These are phyloP conservation scores for Phthorimaea operculella DNA, from an alignment of 1,140 invertebrate genomes.

Conservation along the genomic window DNA sequence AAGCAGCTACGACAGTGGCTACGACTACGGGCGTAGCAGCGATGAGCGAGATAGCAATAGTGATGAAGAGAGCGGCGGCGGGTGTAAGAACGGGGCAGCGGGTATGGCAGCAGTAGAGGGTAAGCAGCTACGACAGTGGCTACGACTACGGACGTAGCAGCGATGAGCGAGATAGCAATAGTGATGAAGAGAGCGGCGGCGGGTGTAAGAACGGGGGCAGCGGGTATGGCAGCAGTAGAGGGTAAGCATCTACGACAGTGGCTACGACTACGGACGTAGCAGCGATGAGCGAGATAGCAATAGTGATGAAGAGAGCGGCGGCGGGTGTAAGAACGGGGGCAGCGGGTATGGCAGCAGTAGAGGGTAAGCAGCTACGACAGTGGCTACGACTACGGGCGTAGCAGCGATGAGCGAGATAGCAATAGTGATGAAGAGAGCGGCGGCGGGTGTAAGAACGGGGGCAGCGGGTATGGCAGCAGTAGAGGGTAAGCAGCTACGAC, in stretches of 20 bases:
- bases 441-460: conserved; percentile 12
- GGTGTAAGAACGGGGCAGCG: conserved; percentile 12
- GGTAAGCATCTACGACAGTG: neutral
- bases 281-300: conserved; percentile 15
- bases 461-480: conserved; percentile 7
- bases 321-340: conserved; percentile 12
- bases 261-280: conserved; percentile 11
- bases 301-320: conserved; percentile 12
- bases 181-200: conserved; percentile 11
- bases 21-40: conserved; percentile 14
- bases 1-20: conserved; percentile 6
- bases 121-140: neutral
- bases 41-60: conserved; percentile 13
- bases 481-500: neutral
- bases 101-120: conserved; percentile 7
- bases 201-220: conserved; percentile 14
- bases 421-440: conserved; percentile 14
- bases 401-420: conserved; percentile 13
- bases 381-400: conserved; percentile 11
- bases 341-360: conserved; percentile 10
- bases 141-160: conserved; percentile 6
- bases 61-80: conserved; percentile 11
- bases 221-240: conserved; percentile 8
- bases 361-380: conserved; percentile 5
- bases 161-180: conserved; percentile 12